Conservation (phyloP, 2,888 invertebrate species). For the Teleogryllus oceanicus region DNA sequence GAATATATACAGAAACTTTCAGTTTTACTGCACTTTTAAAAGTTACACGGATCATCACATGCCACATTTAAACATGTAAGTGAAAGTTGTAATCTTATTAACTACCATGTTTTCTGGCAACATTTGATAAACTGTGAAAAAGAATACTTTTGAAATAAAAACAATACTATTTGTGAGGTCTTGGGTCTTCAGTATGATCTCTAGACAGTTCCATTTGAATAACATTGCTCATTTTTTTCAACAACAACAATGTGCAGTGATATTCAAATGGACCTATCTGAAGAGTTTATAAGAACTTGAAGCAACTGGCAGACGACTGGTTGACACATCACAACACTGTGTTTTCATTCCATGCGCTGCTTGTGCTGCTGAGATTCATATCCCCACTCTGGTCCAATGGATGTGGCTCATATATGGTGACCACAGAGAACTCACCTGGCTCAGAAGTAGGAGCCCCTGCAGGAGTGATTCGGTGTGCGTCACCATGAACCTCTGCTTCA, state of each 20-base stretch:
- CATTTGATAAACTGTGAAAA: not conserved
- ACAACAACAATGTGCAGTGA: constrained; percentile 24
- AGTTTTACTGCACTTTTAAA: no score
- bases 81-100: not conserved
- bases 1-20: no score
- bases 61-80: not conserved
- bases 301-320: not conserved
- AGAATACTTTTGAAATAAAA: not conserved
- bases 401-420: constrained; percentile 22
- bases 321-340: not conserved
- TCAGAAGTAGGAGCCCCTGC: constrained; percentile 24
- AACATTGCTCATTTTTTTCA: constrained; percentile 25
- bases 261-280: constrained; percentile 25
- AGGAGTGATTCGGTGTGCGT: not conserved
- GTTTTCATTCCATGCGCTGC: not conserved
- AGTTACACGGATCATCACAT: no score
- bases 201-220: constrained; percentile 25
- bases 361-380: not conserved
- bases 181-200: constrained; percentile 3
- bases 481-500: constrained; percentile 48
- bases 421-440: constrained; percentile 35
- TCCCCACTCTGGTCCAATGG: not conserved
- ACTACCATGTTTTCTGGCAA: no score
- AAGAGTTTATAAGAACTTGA: not conserved
- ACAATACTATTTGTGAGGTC: not conserved